phyloP scores from a whole-genome alignment of 2,113 vertebrate genomes.

The Sinocyclocheilus anophthalmus region DNA sequence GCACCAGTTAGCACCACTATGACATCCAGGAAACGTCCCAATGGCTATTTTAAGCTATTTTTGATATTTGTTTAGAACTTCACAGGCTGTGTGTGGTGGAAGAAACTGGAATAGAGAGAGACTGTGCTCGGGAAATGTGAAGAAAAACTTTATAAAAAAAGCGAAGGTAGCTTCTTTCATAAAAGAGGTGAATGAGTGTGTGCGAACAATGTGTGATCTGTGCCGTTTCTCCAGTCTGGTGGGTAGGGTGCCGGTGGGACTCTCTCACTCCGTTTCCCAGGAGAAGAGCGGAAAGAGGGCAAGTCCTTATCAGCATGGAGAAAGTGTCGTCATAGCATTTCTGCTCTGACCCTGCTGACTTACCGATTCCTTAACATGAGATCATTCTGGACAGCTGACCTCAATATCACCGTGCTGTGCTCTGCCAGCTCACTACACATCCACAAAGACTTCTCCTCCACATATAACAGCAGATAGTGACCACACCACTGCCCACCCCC shows the following conservation, averaged over 20 bases:
- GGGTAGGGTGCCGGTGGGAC: constrained; percentile 23
- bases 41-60: constrained; percentile 67
- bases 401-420: constrained; percentile 70
- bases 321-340: constrained; percentile 77
- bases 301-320: constrained; percentile 70
- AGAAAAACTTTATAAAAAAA: neutral
- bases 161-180: neutral
- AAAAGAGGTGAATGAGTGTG: neutral
- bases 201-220: neutral
- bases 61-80: constrained; percentile 68
- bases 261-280: constrained; percentile 58
- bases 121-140: neutral
- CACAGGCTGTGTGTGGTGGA: constrained; percentile 49
- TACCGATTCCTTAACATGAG: constrained; percentile 76
- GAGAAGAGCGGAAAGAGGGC: constrained; percentile 64
- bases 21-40: constrained; percentile 70
- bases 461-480: constrained; percentile 16
- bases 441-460: constrained; percentile 60
- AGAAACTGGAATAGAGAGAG: constrained; percentile 44
- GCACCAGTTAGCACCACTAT: constrained; percentile 58
- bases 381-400: constrained; percentile 83
- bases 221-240: constrained; percentile 1
- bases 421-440: constrained; percentile 65
- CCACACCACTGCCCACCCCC: neutral
- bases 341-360: constrained; percentile 78